Evolutionary conservation across 92 coral and sea anemone species (phyloP), one percentile per base, ranked within the genome.

Genomic region (Siderastrea siderea): DNA sequence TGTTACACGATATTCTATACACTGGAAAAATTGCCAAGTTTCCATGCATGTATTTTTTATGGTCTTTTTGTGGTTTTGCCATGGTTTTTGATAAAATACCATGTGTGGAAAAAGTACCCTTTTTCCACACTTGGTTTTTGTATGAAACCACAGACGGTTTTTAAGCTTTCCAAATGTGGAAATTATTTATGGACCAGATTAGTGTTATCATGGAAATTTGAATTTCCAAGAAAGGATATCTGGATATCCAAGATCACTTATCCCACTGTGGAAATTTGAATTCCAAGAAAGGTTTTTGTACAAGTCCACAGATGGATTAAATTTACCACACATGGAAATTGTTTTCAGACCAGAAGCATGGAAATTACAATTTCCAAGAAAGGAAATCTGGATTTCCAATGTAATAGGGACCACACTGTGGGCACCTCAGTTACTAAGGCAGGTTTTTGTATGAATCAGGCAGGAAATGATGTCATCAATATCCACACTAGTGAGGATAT

Each of bases 11-110:
- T n/a, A n/a, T n/a, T n/a, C n/a, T n/a, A n/a, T n/a, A n/a, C n/a
- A 72, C 80, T 58, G 88, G 82, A 84, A 84, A 84, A 84, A 84
- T 61, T 74, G 5, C 71, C 81, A 16, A 83, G 57, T 84, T 84
- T 84, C 88, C 88, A 84, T 84, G 47, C 82, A 68, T 84, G 88
- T 58, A 61, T 54, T 74, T 73, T n/a, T 61, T 10, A 64, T 84
- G 88, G 88, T 61, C 52, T 84, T 84, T 84, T 65, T 17, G n/a
- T 84, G 88, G 80, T 71, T 83, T 83, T 83, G 17, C 87, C 19
- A 59, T 83, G 87, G 81, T 84, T 71, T n/a, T 16, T 45, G 48
- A 74, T 75, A 74, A 74, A 75, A 84, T 74, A 62, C 82, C 16
- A 47, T 13, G 71, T n/a, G n/a, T 84, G 82, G 80, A 72, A 84